Percentiles rank a stretch among this genome's conserved stretches.
Conservation (phyloP, 2,888 invertebrate species). For the Cremastinae sp. region DNA sequence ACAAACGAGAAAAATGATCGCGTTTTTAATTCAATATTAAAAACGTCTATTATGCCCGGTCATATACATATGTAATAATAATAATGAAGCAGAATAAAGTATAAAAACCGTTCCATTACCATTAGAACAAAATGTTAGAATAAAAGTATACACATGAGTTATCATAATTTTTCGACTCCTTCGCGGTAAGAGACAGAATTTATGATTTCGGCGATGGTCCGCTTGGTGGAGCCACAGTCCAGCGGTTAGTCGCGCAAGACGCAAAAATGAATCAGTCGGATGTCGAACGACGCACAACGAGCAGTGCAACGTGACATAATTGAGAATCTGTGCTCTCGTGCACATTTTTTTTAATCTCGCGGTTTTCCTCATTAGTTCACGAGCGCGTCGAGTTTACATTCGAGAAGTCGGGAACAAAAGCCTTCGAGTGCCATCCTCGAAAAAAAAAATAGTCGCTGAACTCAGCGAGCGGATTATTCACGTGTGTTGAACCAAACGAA, state of each 20-base stretch:
- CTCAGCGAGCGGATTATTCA: background rate
- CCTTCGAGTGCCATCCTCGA: background rate
- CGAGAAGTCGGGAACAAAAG: background rate
- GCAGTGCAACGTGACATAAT: slow-evolving; percentile 33
- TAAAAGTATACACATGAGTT: too few species aligned
- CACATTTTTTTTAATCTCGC: slow-evolving; percentile 24
- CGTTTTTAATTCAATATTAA: too few species aligned
- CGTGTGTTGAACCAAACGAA: background rate
- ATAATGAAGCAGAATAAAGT: too few species aligned
- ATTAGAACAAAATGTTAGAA: too few species aligned
- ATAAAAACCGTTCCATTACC: too few species aligned
- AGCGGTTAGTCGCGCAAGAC: slow-evolving; percentile 17
- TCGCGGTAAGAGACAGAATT: background rate
- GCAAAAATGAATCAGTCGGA: slow-evolving; percentile 45
- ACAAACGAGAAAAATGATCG: too few species aligned
- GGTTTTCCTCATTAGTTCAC: background rate
- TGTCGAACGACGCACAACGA: slow-evolving; percentile 42
- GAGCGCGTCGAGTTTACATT: slow-evolving; percentile 1
- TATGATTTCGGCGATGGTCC: background rate
- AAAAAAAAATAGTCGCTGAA: background rate
- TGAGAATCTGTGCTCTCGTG: background rate
- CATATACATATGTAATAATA: too few species aligned
- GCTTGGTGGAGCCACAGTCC: slow-evolving; percentile 26
- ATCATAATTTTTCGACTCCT: background rate
- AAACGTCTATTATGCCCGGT: too few species aligned